Conservation (phyloP, 2,797 vertebrate genomes). For the Sarcophilus harrisii region DNA sequence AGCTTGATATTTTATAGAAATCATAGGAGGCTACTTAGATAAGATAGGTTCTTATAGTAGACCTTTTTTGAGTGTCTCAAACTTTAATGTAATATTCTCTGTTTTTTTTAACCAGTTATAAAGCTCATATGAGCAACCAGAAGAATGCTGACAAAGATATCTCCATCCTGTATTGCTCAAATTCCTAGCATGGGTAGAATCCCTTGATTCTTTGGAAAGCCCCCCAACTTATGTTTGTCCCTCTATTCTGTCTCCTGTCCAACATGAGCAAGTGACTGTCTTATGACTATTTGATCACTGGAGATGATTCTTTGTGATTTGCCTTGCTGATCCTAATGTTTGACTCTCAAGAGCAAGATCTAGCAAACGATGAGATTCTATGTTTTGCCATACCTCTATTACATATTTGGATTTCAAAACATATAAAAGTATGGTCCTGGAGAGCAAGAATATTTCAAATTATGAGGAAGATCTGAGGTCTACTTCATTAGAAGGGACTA, state of each 20-base stretch:
- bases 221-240: not conserved
- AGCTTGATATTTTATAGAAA: not conserved
- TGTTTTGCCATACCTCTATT: not conserved
- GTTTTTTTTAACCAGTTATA: too few relatives aligned
- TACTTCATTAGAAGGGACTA: not conserved
- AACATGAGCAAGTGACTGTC: not conserved
- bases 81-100: not conserved
- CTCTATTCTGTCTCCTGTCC: not conserved
- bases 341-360: not conserved
- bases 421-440: not conserved
- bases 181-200: not conserved
- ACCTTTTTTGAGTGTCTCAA: not conserved
- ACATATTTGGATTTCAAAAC: not conserved
- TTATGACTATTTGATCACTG: not conserved
- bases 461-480: not conserved
- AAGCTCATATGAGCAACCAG: not conserved
- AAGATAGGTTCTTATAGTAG: not conserved
- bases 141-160: not conserved
- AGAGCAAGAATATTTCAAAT: not conserved
- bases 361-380: not conserved
- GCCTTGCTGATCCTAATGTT: not conserved
- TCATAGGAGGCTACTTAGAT: not conserved
- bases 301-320: too few relatives aligned
- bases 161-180: not conserved
- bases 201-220: not conserved